Evolutionary conservation across 2,113 vertebrate species (phyloP).

Genomic region (Paralichthys olivaceus): DNA sequence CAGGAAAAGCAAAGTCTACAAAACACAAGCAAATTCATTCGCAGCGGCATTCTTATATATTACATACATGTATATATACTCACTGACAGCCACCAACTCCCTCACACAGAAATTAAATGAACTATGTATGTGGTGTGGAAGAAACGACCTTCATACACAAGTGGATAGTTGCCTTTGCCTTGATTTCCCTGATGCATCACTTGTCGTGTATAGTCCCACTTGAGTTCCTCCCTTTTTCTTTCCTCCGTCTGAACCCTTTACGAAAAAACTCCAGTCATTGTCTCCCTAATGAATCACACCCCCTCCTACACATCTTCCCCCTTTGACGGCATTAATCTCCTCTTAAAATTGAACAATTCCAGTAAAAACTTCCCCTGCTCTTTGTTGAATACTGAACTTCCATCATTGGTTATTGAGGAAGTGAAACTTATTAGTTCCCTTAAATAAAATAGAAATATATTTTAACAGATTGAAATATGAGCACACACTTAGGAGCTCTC

Average conservation of each 20-base stretch:
- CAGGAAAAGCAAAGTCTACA: slow-evolving; percentile 30
- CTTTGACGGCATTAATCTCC: slow-evolving; percentile 10
- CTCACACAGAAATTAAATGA: slow-evolving; percentile 16
- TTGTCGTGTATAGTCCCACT: slow-evolving; percentile 17
- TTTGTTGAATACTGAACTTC: slow-evolving; percentile 9
- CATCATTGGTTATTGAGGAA: slow-evolving; percentile 7
- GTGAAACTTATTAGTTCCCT: slow-evolving; percentile 18
- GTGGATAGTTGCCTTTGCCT: slow-evolving; percentile 7
- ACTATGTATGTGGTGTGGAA: slow-evolving; percentile 14
- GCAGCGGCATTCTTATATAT: not conserved
- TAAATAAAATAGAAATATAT: not conserved
- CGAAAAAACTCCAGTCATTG: slow-evolving; percentile 19
- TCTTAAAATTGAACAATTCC: slow-evolving; percentile 18
- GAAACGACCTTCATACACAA: not conserved
- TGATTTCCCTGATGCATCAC: slow-evolving; percentile 30
- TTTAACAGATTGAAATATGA: not conserved
- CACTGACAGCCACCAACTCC: slow-evolving; percentile 8
- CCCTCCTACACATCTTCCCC: slow-evolving; percentile 28
- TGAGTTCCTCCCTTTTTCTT: slow-evolving; percentile 11
- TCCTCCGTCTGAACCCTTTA: slow-evolving; percentile 26
- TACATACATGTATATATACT: not conserved
- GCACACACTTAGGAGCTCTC: not conserved
- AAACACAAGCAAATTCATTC: slow-evolving; percentile 48
- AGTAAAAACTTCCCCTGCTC: slow-evolving; percentile 1
- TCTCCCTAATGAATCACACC: slow-evolving; percentile 49